These are phyloP conservation scores for Petaurus breviceps DNA, from an alignment of 2,113 vertebrate genomes.

Conservation along the genomic window DNA sequence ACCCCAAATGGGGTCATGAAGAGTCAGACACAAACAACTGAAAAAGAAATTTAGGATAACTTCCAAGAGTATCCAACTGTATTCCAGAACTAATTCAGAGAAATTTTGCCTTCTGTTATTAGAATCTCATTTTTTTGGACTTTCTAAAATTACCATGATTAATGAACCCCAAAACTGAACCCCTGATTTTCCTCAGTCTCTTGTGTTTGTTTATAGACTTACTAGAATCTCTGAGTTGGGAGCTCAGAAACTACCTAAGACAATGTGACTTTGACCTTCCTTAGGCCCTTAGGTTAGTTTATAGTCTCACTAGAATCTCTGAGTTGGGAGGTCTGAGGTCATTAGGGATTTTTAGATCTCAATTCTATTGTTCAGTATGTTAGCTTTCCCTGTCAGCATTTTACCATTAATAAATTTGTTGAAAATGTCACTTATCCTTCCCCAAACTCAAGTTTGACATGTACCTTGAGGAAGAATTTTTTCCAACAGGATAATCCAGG, in stretches of 20 bases:
- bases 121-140: background rate
- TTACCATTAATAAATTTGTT: background rate
- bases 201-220: background rate
- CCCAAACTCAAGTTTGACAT: background rate
- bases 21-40: too few species aligned
- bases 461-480: background rate
- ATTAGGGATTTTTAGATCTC: background rate
- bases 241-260: background rate
- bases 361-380: background rate
- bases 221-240: background rate
- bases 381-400: background rate
- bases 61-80: too few species aligned
- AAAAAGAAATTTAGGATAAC: too few species aligned
- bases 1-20: too few species aligned
- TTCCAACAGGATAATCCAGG: background rate
- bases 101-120: background rate
- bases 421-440: background rate
- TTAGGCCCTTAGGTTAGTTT: background rate
- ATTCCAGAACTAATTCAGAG: too few species aligned
- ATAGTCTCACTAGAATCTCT: background rate
- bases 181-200: background rate
- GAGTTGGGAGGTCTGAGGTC: background rate
- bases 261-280: background rate
- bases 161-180: background rate
- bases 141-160: background rate